Base-by-base conservation (phyloP, 2,797 vertebrate species). In the Ataeniobius toweri region DNA sequence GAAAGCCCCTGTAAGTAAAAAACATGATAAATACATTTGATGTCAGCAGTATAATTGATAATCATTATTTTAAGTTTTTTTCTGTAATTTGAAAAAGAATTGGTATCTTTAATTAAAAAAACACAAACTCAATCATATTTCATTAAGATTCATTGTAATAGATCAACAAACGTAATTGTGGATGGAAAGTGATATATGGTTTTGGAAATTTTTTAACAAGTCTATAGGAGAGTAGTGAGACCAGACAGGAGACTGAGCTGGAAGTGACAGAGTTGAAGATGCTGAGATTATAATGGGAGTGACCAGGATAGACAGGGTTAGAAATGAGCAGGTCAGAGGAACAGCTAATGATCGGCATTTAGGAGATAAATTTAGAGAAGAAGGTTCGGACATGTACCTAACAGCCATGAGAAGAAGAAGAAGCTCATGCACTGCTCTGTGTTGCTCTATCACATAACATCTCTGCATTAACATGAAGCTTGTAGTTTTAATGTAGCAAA, bases 1-100 rank as follows among this genome's bases (percentile, higher is more conserved):
- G 95, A 99, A 99, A 94, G 94, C 98, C 68, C 98, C 97, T 90
- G 98, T 99, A 96, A n/a, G 86, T 24, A 36, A 71, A 59, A 59
- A 26, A 77, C 22, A 26, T 63, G 3, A 39, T 61, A 28, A 59
- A 39, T n/a, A 41, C 3, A 31, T 67, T 77, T 1, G 3, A 12
- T 63, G 12, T 67, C 20, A 41, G 36, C 24, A 41, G 36, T 5
- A 24, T 5, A 1, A 10, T 67, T 41, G 36, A 8, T 18, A 48
- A 48, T 48, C 10, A 12, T 48, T 14, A 46, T 46, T 48, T 44
- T 1, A 10, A 48, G 2, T 12, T 48, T 48, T 48, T 48, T 50
- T 50, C 12, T 50, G 12, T 50, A 12, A 14, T 50, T 14, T 50
- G 48, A 10, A 50, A 48, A 50, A 14, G 1, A 3, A 50, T 50